Evolutionary conservation across 2,888 invertebrate species (phyloP), one percentile per base, ranked within the genome.

Genomic region (Baronia brevicornis): DNA sequence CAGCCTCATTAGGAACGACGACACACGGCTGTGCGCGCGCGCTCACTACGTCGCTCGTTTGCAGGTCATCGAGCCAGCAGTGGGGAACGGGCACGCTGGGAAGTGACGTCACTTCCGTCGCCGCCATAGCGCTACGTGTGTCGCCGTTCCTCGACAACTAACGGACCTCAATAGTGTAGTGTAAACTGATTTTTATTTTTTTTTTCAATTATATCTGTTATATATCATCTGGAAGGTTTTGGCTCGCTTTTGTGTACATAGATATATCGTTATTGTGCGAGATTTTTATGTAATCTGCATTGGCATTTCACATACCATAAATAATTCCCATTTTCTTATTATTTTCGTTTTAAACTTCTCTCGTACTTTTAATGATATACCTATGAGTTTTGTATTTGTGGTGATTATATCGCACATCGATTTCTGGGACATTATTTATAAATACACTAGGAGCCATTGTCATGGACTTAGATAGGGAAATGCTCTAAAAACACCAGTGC

Each of bases 131-230:
- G 66, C 73, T 54, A 48, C 75, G 78, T 84, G 82, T 82, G 82
- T 84, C 82, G 82, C 65, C 82, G 82, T 82, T 80, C 79, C 80
- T 72, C 71, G 53, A 39, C 65, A 66, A 64, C 73, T 71, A 71
- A 70, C 78, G 79, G 80, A 79, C 82, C 82, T 80, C 80, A 80
- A 66, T 79, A 78, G 75, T 67, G 66, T 79, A 79, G 74, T 72
- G 70, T 73, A 68, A 64, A 31, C 39, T 44, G 47, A 39, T 44
- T 49, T 38, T 37, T 55, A 56, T 58, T 51, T 56, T 56, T 43
- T 38, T 52, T 50, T 41, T 41, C 46, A 49, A 31, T 49, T 46
- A 42, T 42, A 38, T 35, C 10, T 29, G 29, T 43, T 34, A 39
- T 37, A 5, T 33, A 32, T 39, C 33, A 30, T 29, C 41, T 45